A percentile compares a stretch with the other conserved stretches of the same genome.
These are phyloP conservation scores for Chrysina gloriosa DNA, from an alignment of 2,888 invertebrate species.

Conservation along the genomic window DNA sequence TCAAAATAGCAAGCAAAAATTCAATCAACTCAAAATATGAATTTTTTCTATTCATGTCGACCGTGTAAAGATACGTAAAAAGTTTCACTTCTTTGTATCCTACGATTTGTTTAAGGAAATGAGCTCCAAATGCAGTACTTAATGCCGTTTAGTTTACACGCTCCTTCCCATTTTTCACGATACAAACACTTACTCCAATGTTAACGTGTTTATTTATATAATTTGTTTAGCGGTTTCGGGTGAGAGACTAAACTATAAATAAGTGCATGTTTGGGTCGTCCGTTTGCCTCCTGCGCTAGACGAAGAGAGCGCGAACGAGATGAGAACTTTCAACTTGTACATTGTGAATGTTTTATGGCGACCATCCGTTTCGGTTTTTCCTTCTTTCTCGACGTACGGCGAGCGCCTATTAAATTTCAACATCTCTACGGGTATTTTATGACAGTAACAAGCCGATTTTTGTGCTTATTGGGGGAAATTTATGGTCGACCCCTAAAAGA, in stretches of 20 bases:
- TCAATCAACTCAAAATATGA: no score
- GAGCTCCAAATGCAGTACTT: conserved; percentile 14
- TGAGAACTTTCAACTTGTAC: conserved; percentile 30
- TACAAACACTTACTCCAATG: conserved; percentile 31
- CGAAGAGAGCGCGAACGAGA: not conserved
- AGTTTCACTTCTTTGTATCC: not conserved
- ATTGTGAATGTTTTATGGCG: conserved; percentile 34
- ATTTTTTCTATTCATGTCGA: no score
- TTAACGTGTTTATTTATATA: conserved; percentile 36
- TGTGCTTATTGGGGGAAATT: conserved; percentile 39
- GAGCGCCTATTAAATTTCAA: conserved; percentile 40
- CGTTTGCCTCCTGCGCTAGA: not conserved
- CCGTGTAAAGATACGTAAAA: not conserved
- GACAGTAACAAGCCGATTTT: conserved; percentile 42
- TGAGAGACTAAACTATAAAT: conserved; percentile 28
- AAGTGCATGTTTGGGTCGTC: not conserved
- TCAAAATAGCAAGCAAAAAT: no score
- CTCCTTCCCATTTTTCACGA: conserved; percentile 21
- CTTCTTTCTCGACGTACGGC: conserved; percentile 10
- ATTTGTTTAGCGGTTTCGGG: conserved; percentile 28
- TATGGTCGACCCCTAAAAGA: conserved; percentile 38
- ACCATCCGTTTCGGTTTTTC: conserved; percentile 28
- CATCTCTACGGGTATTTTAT: conserved; percentile 40
- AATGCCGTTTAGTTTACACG: conserved; percentile 24
- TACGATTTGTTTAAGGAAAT: conserved; percentile 17